Evolutionary conservation across 2,888 invertebrate genomes (phyloP).

Genomic region (Capitulum mitella): DNA sequence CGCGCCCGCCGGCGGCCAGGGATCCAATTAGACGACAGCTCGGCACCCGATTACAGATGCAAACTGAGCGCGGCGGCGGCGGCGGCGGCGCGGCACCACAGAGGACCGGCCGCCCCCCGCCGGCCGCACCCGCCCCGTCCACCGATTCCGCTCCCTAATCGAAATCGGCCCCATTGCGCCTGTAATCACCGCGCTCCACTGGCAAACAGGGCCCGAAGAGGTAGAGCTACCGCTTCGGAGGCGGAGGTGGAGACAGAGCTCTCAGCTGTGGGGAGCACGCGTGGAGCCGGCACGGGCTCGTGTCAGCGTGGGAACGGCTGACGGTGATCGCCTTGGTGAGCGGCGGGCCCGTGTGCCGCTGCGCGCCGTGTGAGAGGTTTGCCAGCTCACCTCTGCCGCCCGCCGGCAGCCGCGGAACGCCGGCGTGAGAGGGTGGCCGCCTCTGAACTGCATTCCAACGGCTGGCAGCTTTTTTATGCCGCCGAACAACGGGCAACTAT

Average conservation of each 20-base stretch:
- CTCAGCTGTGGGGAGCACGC: too few relatives aligned
- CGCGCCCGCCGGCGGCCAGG: not conserved
- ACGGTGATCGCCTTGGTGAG: too few relatives aligned
- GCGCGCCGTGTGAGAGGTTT: not conserved
- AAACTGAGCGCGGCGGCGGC: not conserved
- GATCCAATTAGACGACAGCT: not conserved
- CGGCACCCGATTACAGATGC: not conserved
- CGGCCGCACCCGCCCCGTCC: not conserved
- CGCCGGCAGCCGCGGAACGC: not conserved
- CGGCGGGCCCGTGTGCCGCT: too few relatives aligned
- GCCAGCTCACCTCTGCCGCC: too few relatives aligned
- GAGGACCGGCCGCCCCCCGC: not conserved
- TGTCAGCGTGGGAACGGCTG: too few relatives aligned
- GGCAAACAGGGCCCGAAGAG: too few relatives aligned
- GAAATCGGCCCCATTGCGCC: not conserved
- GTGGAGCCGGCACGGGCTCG: too few relatives aligned
- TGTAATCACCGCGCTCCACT: too few relatives aligned
- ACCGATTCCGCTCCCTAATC: too few relatives aligned
- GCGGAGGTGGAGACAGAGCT: too few relatives aligned
- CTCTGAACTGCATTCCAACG: not conserved
- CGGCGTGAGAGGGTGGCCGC: not conserved
- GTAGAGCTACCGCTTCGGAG: too few relatives aligned
- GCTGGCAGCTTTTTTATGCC: not conserved
- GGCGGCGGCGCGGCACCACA: not conserved
- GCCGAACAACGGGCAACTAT: not conserved